phyloP scores from a whole-genome alignment of 1,140 invertebrate genomes.

The Hyposmocoma kahamanoa region DNA sequence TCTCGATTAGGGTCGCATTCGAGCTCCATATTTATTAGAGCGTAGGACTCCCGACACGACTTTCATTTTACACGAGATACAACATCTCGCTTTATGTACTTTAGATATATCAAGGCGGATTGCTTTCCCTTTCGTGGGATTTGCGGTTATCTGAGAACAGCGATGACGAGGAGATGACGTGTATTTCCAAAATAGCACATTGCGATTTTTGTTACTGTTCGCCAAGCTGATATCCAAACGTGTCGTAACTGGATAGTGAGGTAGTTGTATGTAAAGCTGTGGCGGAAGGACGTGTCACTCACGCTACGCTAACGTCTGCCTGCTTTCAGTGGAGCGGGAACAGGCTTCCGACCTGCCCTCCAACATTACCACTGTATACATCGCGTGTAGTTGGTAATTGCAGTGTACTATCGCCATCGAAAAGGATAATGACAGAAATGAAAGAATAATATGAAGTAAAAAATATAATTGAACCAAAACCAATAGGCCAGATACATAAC shows the following conservation, averaged over 20 bases:
- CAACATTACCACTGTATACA: conserved; percentile 37
- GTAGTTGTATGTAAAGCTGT: conserved; percentile 30
- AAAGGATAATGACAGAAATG: too few species aligned
- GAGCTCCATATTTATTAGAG: conserved; percentile 67
- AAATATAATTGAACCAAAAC: too few species aligned
- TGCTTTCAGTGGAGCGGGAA: conserved; percentile 44
- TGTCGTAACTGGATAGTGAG: conserved; percentile 30
- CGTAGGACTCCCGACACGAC: conserved; percentile 59
- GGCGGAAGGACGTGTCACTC: conserved; percentile 64
- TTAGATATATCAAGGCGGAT: conserved; percentile 31
- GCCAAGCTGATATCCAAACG: conserved; percentile 10
- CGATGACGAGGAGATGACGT: conserved; percentile 2
- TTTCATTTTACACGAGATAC: conserved; percentile 64
- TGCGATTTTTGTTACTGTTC: not conserved
- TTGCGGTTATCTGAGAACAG: conserved; percentile 31
- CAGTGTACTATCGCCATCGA: too few species aligned
- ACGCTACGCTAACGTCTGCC: conserved; percentile 40
- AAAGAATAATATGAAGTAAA: too few species aligned
- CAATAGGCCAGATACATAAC: too few species aligned
- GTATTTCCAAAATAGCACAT: not conserved
- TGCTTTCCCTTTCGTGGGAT: conserved; percentile 40
- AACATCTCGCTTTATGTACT: conserved; percentile 25
- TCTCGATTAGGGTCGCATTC: conserved; percentile 65
- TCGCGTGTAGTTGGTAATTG: conserved; percentile 24
- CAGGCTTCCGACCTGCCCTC: conserved; percentile 25